Base-by-base conservation (phyloP, 2,113 vertebrate species). In the Eublepharis macularius region DNA sequence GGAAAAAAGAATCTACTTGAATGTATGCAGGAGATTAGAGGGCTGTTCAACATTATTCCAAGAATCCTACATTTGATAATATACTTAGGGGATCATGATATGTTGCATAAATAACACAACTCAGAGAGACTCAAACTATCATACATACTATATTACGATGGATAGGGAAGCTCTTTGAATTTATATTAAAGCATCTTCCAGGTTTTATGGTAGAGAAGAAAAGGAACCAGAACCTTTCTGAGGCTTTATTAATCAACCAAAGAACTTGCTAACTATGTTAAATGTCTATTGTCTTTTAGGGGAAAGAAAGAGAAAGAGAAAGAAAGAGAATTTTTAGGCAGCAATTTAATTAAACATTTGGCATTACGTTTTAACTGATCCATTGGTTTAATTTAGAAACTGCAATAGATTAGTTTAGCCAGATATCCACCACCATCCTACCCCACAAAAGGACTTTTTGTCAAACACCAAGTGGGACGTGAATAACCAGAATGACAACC, bases 51-150 rank as follows among this genome's bases (percentile, higher is more conserved):
- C 39, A 73, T 85, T 86, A 29, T 57, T 80, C 36, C 32, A 26
- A 45, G 26, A 70, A 4, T 1, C 63, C 36, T 49, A n/a, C 32
- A 3, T 47, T 70, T 79, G 43, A 47, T 32, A 17, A 73, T 68
- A 36, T 91, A 2, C 3, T 76, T 41, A 86, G 81, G 63, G 81
- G 78, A 69, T 11, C 70, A 14, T 85, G 49, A 47, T 79, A 82
- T 77, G 78, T 21, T 54, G 1, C 51, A 51, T 88, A 51, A 49
- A 66, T 74, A 60, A 63, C 73, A 26, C 73, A 19, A 45, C 57
- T 57, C n/a, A 41, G 81, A 24, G 81, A 49, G 51, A 21, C 82
- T 68, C 12, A 49, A 84, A 1, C 2, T 57, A 12, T 36, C 34
- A 10, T 12, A 69, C 88, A 66, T 9, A 12, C 12, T 19, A 2